A percentile compares a stretch with the other conserved stretches of the same genome.
Conservation (phyloP, 2,888 invertebrate species). For the Seladonia tumulorum region DNA sequence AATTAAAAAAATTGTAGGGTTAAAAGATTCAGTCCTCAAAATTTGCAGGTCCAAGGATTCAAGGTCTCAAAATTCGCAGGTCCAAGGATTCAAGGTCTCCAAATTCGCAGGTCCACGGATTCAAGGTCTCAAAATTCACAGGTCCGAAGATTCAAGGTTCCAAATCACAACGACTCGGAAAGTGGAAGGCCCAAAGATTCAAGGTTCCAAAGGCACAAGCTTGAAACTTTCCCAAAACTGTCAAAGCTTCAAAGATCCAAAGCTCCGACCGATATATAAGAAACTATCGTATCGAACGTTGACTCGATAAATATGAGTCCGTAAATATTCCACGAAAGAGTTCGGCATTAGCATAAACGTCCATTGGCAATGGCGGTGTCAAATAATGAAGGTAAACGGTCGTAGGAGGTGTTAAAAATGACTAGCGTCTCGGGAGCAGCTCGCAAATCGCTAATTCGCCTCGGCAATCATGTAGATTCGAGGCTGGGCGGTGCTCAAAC, state of each 20-base stretch:
- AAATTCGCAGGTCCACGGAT: no score
- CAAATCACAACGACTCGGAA: no score
- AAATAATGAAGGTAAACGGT: neutral
- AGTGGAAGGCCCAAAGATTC: no score
- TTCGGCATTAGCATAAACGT: neutral
- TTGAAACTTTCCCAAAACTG: no score
- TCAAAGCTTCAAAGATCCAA: neutral
- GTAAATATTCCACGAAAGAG: neutral
- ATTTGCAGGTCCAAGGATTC: no score
- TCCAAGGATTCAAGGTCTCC: no score
- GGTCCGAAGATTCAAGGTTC: no score
- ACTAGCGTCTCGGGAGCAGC: neutral
- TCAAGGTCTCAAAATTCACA: no score
- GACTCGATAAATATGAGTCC: neutral
- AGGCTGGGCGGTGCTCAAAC: slow-evolving; percentile 16
- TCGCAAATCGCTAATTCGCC: neutral
- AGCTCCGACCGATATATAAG: neutral
- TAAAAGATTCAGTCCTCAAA: no score
- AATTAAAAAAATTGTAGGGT: no score
- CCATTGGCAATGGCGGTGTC: neutral
- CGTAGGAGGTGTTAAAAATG: slow-evolving; percentile 12
- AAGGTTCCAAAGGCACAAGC: no score
- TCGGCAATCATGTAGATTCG: slow-evolving; percentile 24
- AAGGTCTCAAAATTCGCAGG: no score
- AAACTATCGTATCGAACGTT: neutral